Percentiles rank a stretch among this genome's conserved stretches.
Evolutionary conservation across 2,797 vertebrate genomes (phyloP).

Genomic region (Podargus strigoides): DNA sequence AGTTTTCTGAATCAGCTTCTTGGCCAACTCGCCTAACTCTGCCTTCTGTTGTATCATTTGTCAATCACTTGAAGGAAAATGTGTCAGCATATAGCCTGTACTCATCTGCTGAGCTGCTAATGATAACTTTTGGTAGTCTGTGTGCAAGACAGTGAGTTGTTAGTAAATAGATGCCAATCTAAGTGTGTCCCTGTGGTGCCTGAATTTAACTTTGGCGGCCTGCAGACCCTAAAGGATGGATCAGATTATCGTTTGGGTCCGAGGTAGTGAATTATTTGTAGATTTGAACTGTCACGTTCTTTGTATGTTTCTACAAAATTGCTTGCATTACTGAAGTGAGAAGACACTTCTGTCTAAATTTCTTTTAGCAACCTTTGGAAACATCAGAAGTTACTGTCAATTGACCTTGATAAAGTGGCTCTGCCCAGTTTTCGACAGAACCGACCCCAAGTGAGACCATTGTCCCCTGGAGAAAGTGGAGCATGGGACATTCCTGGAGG

Average conservation of each 20-base stretch:
- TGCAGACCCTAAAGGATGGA: not conserved
- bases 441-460: conserved; percentile 92
- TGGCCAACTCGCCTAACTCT: not conserved
- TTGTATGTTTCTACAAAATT: not conserved
- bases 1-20: not conserved
- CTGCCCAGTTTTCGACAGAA: conserved; percentile 88
- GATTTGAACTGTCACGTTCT: not conserved
- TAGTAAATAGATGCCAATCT: not conserved
- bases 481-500: conserved; percentile 99
- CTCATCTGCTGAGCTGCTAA: not conserved
- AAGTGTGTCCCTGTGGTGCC: not conserved
- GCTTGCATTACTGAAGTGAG: not conserved
- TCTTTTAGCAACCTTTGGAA: conserved; percentile 94
- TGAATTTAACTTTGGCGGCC: not conserved
- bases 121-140: not conserved
- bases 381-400: conserved; percentile 94
- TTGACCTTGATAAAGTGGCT: conserved; percentile 94
- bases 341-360: not conserved
- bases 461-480: conserved; percentile 95
- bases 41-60: not conserved
- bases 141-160: not conserved
- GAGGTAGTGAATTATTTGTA: not conserved
- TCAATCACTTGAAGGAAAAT: not conserved
- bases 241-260: fast-evolving
- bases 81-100: not conserved